Percentiles rank a stretch among this genome's conserved stretches.
These are phyloP conservation scores for Parambassis ranga DNA, from an alignment of 2,797 vertebrate genomes.

Conservation along the genomic window DNA sequence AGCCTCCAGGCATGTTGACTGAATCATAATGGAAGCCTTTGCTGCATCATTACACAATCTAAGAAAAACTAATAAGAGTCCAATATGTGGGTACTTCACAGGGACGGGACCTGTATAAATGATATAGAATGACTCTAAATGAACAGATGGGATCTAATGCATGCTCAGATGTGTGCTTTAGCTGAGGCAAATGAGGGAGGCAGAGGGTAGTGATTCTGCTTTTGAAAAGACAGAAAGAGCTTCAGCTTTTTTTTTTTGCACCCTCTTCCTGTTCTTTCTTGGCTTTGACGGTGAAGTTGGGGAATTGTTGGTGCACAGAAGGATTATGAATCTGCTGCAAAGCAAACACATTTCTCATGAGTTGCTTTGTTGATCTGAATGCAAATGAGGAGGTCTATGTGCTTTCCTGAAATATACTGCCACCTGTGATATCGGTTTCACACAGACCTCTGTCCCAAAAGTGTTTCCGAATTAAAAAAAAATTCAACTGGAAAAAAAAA, in stretches of 20 bases:
- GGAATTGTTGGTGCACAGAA: conserved; percentile 52
- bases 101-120: conserved; percentile 36
- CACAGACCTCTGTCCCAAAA: conserved; percentile 21
- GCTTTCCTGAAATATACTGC: conserved; percentile 36
- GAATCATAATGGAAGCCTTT: conserved; percentile 36
- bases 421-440: conserved; percentile 45
- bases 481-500: conserved; percentile 30
- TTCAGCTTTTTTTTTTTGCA: neutral
- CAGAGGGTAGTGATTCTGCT: conserved; percentile 18
- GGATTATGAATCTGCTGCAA: conserved; percentile 51
- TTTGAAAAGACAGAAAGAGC: conserved; percentile 24
- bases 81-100: conserved; percentile 21
- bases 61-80: conserved; percentile 32
- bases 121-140: conserved; percentile 17
- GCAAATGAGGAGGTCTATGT: conserved; percentile 27
- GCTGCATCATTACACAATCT: conserved; percentile 49
- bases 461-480: conserved; percentile 31
- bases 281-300: conserved; percentile 43
- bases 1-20: conserved; percentile 36
- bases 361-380: conserved; percentile 37
- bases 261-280: neutral
- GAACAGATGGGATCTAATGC: conserved; percentile 40
- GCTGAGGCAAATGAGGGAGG: conserved; percentile 14
- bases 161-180: conserved; percentile 32
- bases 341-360: conserved; percentile 49